phyloP scores from a whole-genome alignment of 2,113 vertebrate species.

The Parotia lawesii region DNA sequence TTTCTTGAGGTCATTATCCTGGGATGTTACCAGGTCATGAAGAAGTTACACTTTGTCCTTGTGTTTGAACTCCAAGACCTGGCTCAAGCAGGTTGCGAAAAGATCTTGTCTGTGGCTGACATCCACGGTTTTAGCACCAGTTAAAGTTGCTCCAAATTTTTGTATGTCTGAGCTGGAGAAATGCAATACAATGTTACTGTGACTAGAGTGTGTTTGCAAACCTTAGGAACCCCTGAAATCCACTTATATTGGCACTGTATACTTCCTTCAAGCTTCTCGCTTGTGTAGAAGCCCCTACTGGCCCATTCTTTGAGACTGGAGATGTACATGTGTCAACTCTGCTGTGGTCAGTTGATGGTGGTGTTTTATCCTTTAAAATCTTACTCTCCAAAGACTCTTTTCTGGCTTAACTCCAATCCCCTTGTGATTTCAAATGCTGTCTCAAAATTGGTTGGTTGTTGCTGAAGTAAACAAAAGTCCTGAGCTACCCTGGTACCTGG shows the following conservation, averaged over 20 bases:
- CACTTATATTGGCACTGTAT: background rate
- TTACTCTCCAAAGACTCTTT: background rate
- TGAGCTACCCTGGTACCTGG: background rate
- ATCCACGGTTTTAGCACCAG: background rate
- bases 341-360: background rate
- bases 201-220: background rate
- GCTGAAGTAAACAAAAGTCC: background rate
- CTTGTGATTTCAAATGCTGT: background rate
- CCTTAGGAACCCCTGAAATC: background rate
- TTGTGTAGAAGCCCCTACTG: background rate
- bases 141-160: background rate
- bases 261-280: background rate
- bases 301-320: background rate
- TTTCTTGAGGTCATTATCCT: background rate
- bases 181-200: accelerated
- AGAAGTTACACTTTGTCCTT: background rate
- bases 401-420: background rate
- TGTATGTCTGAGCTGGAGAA: background rate
- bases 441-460: background rate
- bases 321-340: background rate
- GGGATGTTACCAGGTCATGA: background rate
- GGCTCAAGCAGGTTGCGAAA: background rate
- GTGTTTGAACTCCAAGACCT: background rate
- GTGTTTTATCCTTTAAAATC: background rate
- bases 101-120: background rate